Base-by-base conservation (phyloP, 2,888 invertebrate species). In the Amiota minor region DNA sequence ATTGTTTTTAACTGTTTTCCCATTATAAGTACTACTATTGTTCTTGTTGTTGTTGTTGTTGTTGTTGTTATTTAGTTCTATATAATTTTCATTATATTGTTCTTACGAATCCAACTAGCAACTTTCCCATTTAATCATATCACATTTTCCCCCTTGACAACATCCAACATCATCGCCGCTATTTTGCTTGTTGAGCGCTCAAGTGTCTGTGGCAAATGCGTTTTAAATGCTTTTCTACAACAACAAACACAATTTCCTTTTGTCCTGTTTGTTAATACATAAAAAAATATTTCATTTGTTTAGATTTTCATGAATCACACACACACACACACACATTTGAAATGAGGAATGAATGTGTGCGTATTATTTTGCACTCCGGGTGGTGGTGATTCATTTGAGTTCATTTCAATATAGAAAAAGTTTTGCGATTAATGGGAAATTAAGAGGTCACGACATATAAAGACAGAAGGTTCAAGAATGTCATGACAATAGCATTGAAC, bases 171-270 rank as follows among this genome's bases (percentile, higher is more conserved):
- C 6, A 35, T 35, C 35, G 35, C 35, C 35, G 35, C 35, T 35
- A 75, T 77, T 80, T 76, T 77, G 81, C 83, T 78, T 83, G 86
- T 83, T 83, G 82, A 83, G 83, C 83, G 85, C 83, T 84, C 83
- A 83, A 83, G 83, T 86, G 83, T 35, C 85, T 83, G 83, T 86
- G 85, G 83, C 86, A 83, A 83, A 83, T 83, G 86, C 83, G 83
- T 83, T 83, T 83, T 84, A 86, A 86, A 77, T 83, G 56, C 70
- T 35, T 35, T 35, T 35, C 35, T 35, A 35, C 35, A 35, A 35
- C 35, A 46, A 47, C 49, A 59, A 47, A 65, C 9, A 49, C 65
- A 47, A 64, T 64, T 64, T 64, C n/a, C 49, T 62, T 50, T 50
- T 12, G 53, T n/a, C 53, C 14, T 50, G 53, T 50, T 50, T 50